Evolutionary conservation across 2,113 vertebrate species (phyloP).

Genomic region (Pelecanoides urinatrix): DNA sequence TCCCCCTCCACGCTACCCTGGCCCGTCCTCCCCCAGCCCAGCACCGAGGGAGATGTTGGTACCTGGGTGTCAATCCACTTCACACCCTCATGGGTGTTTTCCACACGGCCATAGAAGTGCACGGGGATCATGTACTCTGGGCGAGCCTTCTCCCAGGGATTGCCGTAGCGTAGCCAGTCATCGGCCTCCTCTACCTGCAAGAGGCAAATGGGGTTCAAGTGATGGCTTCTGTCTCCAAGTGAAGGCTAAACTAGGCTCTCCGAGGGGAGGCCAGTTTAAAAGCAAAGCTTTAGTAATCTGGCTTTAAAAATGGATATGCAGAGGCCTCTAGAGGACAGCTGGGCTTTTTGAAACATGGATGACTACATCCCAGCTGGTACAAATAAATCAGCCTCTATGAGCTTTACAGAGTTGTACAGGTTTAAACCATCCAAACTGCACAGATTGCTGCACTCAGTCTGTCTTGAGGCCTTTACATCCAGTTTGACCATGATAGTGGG

Average conservation of each 20-base stretch:
- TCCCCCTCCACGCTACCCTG: background rate
- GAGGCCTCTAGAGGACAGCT: background rate
- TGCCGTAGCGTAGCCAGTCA: slow-evolving; percentile 88
- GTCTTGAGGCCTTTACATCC: background rate
- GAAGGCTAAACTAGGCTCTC: background rate
- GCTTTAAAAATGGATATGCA: background rate
- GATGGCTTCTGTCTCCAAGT: fast-evolving
- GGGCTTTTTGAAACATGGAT: background rate
- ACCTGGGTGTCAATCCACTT: slow-evolving; percentile 88
- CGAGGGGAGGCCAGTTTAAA: fast-evolving
- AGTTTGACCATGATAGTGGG: background rate
- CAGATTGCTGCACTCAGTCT: background rate
- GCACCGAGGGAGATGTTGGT: background rate
- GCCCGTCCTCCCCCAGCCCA: background rate
- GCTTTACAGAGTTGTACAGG: background rate
- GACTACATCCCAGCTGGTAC: background rate
- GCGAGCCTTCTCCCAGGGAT: slow-evolving; percentile 89
- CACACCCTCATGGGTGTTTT: slow-evolving; percentile 65
- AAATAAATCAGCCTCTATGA: background rate
- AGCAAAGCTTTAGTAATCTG: background rate
- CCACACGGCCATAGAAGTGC: slow-evolving; percentile 83
- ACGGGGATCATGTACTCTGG: slow-evolving; percentile 88
- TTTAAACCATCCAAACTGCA: background rate
- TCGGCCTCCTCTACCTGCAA: slow-evolving; percentile 87
- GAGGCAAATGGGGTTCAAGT: fast-evolving